phyloP scores from a whole-genome alignment of 2,888 invertebrate genomes.

The Heliconius erato region DNA sequence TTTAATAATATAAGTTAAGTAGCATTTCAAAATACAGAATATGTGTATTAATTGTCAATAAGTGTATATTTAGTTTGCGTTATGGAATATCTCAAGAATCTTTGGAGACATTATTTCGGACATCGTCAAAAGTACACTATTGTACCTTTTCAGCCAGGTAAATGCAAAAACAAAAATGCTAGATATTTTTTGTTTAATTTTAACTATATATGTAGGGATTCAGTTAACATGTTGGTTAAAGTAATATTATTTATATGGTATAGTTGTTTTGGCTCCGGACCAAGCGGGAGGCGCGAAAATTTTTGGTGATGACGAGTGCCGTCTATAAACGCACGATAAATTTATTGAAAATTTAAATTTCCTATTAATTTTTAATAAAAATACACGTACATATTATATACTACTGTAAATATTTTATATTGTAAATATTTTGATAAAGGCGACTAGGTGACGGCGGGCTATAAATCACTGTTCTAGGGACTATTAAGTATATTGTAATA shows the following conservation, averaged over 20 bases:
- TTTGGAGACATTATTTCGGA: constrained; percentile 76
- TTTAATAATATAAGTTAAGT: constrained; percentile 15
- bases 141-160: constrained; percentile 81
- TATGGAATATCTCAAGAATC: constrained; percentile 76
- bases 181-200: neutral
- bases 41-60: constrained; percentile 30
- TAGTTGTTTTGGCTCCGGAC: constrained; percentile 61
- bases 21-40: neutral
- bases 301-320: constrained; percentile 60
- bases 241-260: constrained; percentile 35
- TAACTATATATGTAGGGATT: neutral
- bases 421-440: neutral
- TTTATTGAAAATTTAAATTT: neutral
- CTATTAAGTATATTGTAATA: neutral
- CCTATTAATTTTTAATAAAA: neutral
- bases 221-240: constrained; percentile 28
- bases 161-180: neutral
- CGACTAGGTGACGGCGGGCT: too few species aligned
- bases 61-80: constrained; percentile 33
- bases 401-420: neutral
- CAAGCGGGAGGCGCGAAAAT: constrained; percentile 57
- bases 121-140: constrained; percentile 72
- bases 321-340: constrained; percentile 6
- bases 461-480: neutral
- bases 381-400: neutral